Evolutionary conservation across 2,888 invertebrate genomes (phyloP).

Genomic region (Eristalis arbustorum): DNA sequence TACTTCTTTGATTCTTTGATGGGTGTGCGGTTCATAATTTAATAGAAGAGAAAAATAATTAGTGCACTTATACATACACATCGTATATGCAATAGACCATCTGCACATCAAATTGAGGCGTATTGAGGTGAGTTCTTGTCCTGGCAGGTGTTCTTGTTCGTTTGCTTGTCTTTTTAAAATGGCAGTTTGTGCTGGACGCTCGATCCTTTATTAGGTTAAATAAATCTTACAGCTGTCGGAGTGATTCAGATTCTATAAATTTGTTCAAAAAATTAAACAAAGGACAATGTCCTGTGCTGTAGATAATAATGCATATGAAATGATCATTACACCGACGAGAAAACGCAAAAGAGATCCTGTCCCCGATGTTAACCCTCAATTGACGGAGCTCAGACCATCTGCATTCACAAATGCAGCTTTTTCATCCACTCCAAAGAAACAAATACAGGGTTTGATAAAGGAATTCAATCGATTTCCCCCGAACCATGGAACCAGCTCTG

Average conservation of each 20-base stretch:
- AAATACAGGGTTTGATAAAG: conserved; percentile 74
- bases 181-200: conserved; percentile 58
- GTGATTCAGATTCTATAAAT: too few relatives aligned
- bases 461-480: conserved; percentile 56
- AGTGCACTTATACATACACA: too few relatives aligned
- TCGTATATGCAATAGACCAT: too few relatives aligned
- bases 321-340: conserved; percentile 73
- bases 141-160: conserved; percentile 49
- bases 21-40: too few relatives aligned
- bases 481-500: conserved; percentile 15
- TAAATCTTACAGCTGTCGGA: too few relatives aligned
- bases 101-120: too few relatives aligned
- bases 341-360: conserved; percentile 77
- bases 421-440: conserved; percentile 78
- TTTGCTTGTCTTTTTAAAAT: conserved; percentile 37
- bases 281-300: conserved; percentile 62
- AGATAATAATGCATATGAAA: conserved; percentile 67
- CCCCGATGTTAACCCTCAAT: background rate
- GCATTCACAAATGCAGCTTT: conserved; percentile 77
- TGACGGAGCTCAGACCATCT: conserved; percentile 4
- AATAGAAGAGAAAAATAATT: too few relatives aligned
- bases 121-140: conserved; percentile 1
- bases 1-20: background rate
- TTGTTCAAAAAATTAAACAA: background rate
- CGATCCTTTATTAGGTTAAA: conserved; percentile 9